These are phyloP conservation scores for Scaptomyza flava DNA, from an alignment of 2,888 invertebrate species.

Conservation along the genomic window DNA sequence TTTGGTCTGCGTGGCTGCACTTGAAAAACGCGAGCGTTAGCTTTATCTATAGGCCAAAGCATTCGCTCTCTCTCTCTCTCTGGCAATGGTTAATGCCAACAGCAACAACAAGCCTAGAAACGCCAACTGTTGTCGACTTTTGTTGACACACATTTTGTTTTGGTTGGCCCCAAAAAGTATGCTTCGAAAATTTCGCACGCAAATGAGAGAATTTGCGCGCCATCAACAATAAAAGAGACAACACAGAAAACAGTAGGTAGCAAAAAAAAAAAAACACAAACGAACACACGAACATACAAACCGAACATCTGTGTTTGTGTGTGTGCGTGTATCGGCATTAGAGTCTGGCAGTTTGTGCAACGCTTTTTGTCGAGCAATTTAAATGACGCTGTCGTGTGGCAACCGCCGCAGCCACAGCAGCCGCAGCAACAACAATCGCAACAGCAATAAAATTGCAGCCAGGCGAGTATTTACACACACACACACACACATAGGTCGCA, in stretches of 20 bases:
- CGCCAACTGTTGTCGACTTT: constrained; percentile 34
- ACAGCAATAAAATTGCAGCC: constrained; percentile 51
- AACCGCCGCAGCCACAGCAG: constrained; percentile 37
- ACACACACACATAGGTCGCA: constrained; percentile 15
- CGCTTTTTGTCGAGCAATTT: constrained; percentile 72
- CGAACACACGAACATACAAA: background rate
- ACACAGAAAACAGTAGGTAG: constrained; percentile 24
- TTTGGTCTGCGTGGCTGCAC: constrained; percentile 49
- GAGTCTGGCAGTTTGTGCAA: constrained; percentile 54
- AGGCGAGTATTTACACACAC: constrained; percentile 21
- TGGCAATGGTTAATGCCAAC: constrained; percentile 26
- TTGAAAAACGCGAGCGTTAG: constrained; percentile 37
- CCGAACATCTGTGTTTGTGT: constrained; percentile 11
- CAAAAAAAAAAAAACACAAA: constrained; percentile 16
- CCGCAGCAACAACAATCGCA: constrained; percentile 51
- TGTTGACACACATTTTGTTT: constrained; percentile 73
- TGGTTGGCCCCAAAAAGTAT: constrained; percentile 63
- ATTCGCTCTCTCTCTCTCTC: background rate
- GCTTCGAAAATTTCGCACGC: constrained; percentile 61
- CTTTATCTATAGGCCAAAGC: constrained; percentile 24
- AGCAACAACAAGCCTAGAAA: constrained; percentile 4
- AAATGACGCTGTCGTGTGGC: constrained; percentile 60
- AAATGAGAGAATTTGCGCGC: constrained; percentile 73
- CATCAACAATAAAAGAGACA: constrained; percentile 56
- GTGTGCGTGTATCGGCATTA: constrained; percentile 53